Conservation (phyloP, 2,797 vertebrate species). For the Enteromius treurensis region DNA sequence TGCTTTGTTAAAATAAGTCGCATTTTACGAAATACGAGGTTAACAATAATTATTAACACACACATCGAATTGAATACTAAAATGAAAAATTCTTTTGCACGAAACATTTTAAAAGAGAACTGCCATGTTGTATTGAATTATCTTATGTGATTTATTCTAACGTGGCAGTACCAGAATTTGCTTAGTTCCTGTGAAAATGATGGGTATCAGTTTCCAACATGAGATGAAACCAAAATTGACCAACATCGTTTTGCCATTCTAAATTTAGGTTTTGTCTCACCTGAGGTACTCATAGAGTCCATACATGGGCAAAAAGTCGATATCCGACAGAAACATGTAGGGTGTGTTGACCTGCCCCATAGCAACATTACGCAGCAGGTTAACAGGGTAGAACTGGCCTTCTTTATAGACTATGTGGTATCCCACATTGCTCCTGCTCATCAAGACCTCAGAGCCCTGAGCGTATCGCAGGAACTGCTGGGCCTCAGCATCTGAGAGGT, state of each 20-base stretch:
- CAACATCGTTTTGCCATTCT: background rate
- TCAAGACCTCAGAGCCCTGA: constrained; percentile 95
- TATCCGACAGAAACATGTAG: constrained; percentile 97
- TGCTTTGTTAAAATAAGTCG: background rate
- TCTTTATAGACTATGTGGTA: constrained; percentile 99
- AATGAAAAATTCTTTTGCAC: background rate
- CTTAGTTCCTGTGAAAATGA: background rate
- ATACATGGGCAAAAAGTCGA: constrained; percentile 99
- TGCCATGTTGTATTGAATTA: background rate
- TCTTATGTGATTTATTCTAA: background rate
- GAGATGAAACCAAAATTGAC: background rate
- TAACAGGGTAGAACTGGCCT: constrained; percentile 98
- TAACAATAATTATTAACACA: background rate
- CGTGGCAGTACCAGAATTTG: background rate
- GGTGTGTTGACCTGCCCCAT: constrained; percentile 96
- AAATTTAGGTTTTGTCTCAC: constrained; percentile 70
- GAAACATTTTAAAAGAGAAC: background rate
- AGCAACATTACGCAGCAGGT: constrained; percentile 95
- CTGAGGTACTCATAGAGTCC: constrained; percentile 98
- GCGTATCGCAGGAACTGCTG: constrained; percentile 98
- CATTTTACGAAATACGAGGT: background rate
- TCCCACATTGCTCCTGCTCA: constrained; percentile 92
- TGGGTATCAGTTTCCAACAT: background rate
- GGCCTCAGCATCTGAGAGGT: constrained; percentile 96
- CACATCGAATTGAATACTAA: background rate